Conservation (phyloP, 2,797 vertebrate species). For the Epinephelus malabaricus region DNA sequence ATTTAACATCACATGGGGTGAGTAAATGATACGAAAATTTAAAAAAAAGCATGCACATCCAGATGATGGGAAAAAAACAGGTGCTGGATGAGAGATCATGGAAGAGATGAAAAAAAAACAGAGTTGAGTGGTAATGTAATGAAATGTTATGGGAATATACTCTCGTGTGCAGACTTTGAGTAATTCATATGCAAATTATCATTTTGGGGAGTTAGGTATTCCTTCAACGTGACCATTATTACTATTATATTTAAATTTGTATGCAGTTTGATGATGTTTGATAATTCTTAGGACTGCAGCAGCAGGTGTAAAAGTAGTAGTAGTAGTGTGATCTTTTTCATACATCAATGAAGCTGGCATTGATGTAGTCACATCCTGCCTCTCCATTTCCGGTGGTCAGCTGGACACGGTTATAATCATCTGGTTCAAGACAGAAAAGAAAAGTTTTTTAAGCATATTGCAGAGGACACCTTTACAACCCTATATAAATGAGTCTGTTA, state of each 20-base stretch:
- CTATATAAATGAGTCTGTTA: neutral
- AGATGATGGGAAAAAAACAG: no score
- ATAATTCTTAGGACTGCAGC: neutral
- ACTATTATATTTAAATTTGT: neutral
- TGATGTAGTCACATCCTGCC: slow-evolving; percentile 94
- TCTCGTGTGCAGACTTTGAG: no score
- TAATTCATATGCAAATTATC: no score
- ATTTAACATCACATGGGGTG: no score
- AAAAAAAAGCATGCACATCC: no score
- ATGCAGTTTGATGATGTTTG: neutral
- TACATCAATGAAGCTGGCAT: slow-evolving; percentile 97
- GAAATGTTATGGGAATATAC: no score
- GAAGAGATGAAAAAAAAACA: no score
- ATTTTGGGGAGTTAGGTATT: no score
- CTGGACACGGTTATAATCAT: slow-evolving; percentile 94
- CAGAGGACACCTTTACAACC: neutral
- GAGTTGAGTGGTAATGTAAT: no score
- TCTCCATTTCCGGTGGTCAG: slow-evolving; percentile 88
- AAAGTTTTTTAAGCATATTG: neutral
- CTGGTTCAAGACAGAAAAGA: slow-evolving; percentile 76
- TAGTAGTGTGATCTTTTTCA: slow-evolving; percentile 35
- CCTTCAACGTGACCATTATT: neutral
- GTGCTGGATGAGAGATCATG: no score
- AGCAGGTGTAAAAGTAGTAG: neutral
- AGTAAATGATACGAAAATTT: no score